These are phyloP conservation scores for Eretmocerus hayati DNA, from an alignment of 2,888 invertebrate species.

Conservation along the genomic window DNA sequence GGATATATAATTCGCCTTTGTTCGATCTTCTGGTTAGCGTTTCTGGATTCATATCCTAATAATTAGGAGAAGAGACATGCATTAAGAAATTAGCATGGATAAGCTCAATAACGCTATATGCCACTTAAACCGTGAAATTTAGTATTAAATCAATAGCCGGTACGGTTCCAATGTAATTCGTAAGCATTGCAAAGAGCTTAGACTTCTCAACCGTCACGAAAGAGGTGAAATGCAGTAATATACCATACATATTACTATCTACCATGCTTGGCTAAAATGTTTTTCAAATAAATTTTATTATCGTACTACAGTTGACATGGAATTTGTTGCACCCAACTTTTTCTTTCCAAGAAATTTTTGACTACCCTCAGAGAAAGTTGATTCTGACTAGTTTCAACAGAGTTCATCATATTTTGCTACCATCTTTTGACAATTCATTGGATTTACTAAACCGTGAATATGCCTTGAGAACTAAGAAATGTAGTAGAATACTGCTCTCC, in stretches of 20 bases:
- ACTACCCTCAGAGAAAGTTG: no score
- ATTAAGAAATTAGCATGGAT: not conserved
- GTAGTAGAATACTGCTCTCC: no score
- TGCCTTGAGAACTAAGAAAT: no score
- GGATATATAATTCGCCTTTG: conserved; percentile 4
- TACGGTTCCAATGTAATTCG: not conserved
- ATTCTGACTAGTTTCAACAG: no score
- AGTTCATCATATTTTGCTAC: no score
- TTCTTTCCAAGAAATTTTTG: no score
- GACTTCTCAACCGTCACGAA: conserved; percentile 22
- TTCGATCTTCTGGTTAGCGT: conserved; percentile 9
- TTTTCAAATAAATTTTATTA: not conserved
- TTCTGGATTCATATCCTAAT: not conserved
- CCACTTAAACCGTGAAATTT: not conserved
- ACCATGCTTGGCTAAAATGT: not conserved
- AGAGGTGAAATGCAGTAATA: conserved; percentile 19
- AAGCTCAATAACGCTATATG: not conserved
- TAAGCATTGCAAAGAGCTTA: conserved; percentile 13
- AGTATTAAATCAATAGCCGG: not conserved
- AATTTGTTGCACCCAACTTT: no score
- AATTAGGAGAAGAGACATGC: conserved; percentile 1
- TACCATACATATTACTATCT: conserved; percentile 19
- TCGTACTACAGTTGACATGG: not conserved
- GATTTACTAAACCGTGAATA: no score
- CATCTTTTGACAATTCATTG: no score